Conservation (phyloP, 2,888 invertebrate genomes). For the Siphlonurus alternatus region DNA sequence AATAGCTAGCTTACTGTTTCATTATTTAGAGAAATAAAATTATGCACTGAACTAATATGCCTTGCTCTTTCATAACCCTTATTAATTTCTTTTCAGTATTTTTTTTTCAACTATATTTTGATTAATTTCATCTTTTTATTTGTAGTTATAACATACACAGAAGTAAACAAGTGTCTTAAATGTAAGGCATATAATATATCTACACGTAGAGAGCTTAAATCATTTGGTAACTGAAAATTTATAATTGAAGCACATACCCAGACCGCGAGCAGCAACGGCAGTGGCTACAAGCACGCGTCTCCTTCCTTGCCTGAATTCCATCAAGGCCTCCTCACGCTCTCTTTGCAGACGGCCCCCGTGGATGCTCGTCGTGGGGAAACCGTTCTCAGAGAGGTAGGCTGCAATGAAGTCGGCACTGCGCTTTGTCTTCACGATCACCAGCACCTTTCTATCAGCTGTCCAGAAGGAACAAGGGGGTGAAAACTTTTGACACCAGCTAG, state of each 20-base stretch:
- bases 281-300: slow-evolving; percentile 82
- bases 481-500: background rate
- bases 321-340: slow-evolving; percentile 54
- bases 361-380: slow-evolving; percentile 51
- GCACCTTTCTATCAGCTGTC: slow-evolving; percentile 31
- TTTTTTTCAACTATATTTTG: too few species aligned
- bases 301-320: slow-evolving; percentile 63
- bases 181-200: background rate
- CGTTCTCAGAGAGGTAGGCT: slow-evolving; percentile 58
- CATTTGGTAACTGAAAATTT: background rate
- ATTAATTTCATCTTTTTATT: too few species aligned
- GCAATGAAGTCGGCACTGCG: slow-evolving; percentile 82
- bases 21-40: background rate
- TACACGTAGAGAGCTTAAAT: background rate
- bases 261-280: slow-evolving; percentile 82
- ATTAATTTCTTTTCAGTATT: too few species aligned
- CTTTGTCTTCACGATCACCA: slow-evolving; percentile 87
- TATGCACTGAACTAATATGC: background rate
- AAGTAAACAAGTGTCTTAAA: too few species aligned
- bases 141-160: too few species aligned
- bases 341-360: slow-evolving; percentile 56
- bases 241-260: slow-evolving; percentile 35
- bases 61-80: too few species aligned
- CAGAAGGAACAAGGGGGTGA: background rate
- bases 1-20: too few species aligned